phyloP scores from a whole-genome alignment of 2,797 vertebrate species.

The Poecilia picta region DNA sequence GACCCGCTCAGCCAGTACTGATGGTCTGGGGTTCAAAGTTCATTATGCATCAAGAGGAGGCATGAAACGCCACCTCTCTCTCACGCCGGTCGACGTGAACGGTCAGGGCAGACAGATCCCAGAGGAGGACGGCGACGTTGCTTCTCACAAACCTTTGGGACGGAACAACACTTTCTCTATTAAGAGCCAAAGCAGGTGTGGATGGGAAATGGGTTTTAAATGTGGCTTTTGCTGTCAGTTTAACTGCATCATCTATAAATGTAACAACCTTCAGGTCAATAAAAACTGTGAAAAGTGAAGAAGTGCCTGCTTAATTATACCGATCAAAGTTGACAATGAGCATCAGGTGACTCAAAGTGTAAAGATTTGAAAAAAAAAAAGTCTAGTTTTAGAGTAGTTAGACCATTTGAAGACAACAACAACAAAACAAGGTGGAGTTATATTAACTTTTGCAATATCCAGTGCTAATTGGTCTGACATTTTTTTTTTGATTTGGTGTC shows the following conservation, averaged over 20 bases:
- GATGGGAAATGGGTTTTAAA: background rate
- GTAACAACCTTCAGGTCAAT: background rate
- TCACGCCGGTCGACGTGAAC: slow-evolving; percentile 84
- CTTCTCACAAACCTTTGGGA: slow-evolving; percentile 63
- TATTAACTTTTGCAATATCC: background rate
- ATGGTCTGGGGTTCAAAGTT: slow-evolving; percentile 87
- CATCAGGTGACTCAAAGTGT: background rate
- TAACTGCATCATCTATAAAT: background rate
- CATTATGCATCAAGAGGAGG: slow-evolving; percentile 81
- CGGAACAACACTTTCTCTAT: slow-evolving; percentile 66
- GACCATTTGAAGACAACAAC: background rate
- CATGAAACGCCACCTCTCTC: slow-evolving; percentile 85
- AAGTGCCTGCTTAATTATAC: background rate
- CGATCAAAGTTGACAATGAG: background rate
- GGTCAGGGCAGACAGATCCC: slow-evolving; percentile 86
- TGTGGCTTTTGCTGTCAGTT: background rate
- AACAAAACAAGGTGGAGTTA: background rate
- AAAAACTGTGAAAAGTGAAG: background rate
- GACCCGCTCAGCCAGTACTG: slow-evolving; percentile 91
- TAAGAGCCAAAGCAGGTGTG: slow-evolving; percentile 76
- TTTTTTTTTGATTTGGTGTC: background rate
- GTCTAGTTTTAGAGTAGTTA: background rate
- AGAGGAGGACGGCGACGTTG: slow-evolving; percentile 85
- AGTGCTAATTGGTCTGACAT: background rate
- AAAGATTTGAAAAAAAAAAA: background rate